These are phyloP conservation scores for Zosterops japonicus DNA, from an alignment of 2,113 vertebrate species.

Conservation along the genomic window DNA sequence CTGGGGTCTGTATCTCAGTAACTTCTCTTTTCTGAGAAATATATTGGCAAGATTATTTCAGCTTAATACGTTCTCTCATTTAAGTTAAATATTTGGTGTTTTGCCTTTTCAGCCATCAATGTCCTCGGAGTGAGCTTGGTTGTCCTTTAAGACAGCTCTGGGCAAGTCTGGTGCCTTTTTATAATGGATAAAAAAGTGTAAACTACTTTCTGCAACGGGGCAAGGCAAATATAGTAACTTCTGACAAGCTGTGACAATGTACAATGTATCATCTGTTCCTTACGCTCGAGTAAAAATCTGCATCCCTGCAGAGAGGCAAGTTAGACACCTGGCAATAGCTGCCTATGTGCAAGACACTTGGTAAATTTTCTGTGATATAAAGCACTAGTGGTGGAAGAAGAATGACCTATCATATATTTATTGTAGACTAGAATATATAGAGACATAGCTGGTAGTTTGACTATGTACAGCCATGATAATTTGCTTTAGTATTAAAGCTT, in stretches of 20 bases:
- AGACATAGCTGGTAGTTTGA: not conserved
- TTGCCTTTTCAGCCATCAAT: not conserved
- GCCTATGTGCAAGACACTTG: not conserved
- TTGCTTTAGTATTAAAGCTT: not conserved
- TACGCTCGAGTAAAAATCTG: not conserved
- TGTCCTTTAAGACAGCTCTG: not conserved
- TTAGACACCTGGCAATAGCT: not conserved
- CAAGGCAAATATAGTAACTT: not conserved
- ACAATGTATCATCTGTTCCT: not conserved
- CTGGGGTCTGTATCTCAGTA: not conserved
- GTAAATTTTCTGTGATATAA: not conserved
- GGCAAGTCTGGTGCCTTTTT: not conserved
- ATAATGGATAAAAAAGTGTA: not conserved
- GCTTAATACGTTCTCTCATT: not conserved
- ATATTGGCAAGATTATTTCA: not conserved
- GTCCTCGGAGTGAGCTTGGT: not conserved
- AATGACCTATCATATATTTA: not conserved
- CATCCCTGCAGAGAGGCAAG: not conserved
- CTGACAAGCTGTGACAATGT: not conserved
- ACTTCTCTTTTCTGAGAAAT: not conserved
- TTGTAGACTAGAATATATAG: not conserved
- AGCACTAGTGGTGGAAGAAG: not conserved
- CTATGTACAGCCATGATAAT: rapidly evolving
- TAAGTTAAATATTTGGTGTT: not conserved
- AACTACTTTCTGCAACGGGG: not conserved